Evolutionary conservation across 2,888 invertebrate species (phyloP), one percentile per base, ranked within the genome.

Genomic region (Choreutis nemorana): DNA sequence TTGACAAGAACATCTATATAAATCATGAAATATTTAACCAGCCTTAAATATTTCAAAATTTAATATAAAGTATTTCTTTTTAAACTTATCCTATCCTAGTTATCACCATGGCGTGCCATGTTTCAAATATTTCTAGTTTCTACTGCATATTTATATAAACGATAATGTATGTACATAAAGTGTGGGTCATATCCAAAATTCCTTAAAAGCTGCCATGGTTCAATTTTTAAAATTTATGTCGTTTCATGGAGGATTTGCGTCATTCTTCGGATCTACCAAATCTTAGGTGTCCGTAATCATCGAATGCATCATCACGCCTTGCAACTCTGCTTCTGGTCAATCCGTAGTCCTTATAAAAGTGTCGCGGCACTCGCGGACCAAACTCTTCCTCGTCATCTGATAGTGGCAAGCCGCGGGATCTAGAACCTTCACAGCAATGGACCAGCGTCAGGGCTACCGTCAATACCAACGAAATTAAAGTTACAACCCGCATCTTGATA

Each of bases 231-330:
- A n/a, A n/a, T 8, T 15, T 29, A 33, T 41, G 35, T 33, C 39
- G 44, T 32, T 18, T 34, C 26, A 29, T 36, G 8, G 18, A 18
- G 31, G 29, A 43, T 33, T 40, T 37, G 35, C 42, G 72, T 73
- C 72, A 73, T 48, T 72, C 68, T 16, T 77, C 79, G 31, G 82
- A 83, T 36, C 87, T 77, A 7, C 89, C 89, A 46, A 88, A 89
- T 36, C 89, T 66, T 70, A 89, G 78, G 45, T 89, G 88, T 1
- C 89, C 89, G 43, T 89, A 90, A 51, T 89, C 89, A 40, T 89
- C 88, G 41, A 87, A 88, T 11, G 83, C 75, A 34, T 87, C 86
- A 21, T 86, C 86, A 2, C 85, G 77, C 43, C 68, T 51, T 2
- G 49, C 50, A 0, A 48, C 43, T 13, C 63, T 52, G 18, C 41